Percentiles rank a stretch among this genome's conserved stretches.
These are phyloP conservation scores for Phyllopteryx taeniolatus DNA, from an alignment of 2,113 vertebrate species.

Conservation along the genomic window DNA sequence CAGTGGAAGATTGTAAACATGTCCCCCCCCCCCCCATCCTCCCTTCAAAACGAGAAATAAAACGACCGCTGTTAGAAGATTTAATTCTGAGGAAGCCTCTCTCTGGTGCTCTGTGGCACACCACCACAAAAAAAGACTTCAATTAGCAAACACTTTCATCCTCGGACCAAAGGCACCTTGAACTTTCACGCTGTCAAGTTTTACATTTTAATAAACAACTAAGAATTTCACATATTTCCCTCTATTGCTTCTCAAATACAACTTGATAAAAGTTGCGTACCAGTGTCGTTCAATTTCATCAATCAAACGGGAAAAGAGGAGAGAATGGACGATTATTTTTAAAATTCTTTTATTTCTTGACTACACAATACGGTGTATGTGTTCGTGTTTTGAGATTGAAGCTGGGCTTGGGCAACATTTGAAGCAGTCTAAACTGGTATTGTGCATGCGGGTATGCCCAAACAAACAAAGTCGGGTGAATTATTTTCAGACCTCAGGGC, in stretches of 20 bases:
- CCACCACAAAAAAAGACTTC: slow-evolving; percentile 48
- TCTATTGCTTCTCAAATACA: slow-evolving; percentile 12
- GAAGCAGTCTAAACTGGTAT: slow-evolving; percentile 7
- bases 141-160: slow-evolving; percentile 60
- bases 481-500: slow-evolving; percentile 13
- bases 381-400: slow-evolving; percentile 27
- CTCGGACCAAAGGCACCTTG: slow-evolving; percentile 65
- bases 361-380: slow-evolving; percentile 35
- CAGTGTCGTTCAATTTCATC: background rate
- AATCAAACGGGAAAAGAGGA: background rate
- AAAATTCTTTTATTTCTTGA: slow-evolving; percentile 35
- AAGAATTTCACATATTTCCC: slow-evolving; percentile 16
- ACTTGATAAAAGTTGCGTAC: background rate
- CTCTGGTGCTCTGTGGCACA: slow-evolving; percentile 31
- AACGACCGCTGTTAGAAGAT: slow-evolving; percentile 56
- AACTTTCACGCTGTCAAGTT: slow-evolving; percentile 60
- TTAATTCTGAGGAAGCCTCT: slow-evolving; percentile 54
- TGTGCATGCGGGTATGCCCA: slow-evolving; percentile 18
- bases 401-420: background rate
- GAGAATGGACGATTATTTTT: background rate
- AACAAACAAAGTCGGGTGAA: slow-evolving; percentile 34
- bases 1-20: slow-evolving; percentile 57
- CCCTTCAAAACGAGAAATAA: slow-evolving; percentile 52
- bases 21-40: slow-evolving; percentile 34
- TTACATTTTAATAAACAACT: slow-evolving; percentile 45